phyloP scores from a whole-genome alignment of 2,113 vertebrate species.

The Potamarius usumacintae region DNA sequence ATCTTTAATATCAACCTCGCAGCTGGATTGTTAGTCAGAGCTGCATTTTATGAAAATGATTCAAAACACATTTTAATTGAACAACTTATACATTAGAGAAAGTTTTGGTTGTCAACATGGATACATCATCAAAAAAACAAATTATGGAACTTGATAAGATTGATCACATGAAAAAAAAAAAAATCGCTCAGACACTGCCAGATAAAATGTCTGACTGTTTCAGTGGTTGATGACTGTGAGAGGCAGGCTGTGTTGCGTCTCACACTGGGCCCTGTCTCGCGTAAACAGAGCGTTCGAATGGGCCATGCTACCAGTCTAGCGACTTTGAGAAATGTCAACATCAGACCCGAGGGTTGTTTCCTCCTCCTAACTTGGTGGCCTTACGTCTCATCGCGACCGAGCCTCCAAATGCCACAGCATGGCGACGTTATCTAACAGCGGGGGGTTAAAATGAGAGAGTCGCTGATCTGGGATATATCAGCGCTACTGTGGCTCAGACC shows the following conservation, averaged over 20 bases:
- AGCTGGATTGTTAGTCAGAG: not conserved
- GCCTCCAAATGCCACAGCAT: conserved; percentile 64
- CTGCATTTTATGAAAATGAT: not conserved
- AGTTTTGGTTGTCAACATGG: not conserved
- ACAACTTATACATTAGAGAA: not conserved
- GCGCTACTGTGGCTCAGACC: conserved; percentile 28
- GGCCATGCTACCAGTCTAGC: conserved; percentile 17
- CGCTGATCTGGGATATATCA: conserved; percentile 54
- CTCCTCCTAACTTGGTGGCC: conserved; percentile 46
- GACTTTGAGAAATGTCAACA: conserved; percentile 58
- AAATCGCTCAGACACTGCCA: not conserved
- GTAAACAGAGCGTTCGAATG: conserved; percentile 49
- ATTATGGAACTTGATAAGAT: not conserved
- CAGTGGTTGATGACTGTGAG: conserved; percentile 14
- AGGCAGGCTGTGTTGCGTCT: conserved; percentile 31
- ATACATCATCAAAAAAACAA: not conserved
- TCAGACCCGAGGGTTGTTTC: conserved; percentile 50
- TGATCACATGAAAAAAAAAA: not conserved
- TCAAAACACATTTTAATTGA: too few species aligned
- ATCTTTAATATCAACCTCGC: not conserved
- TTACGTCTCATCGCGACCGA: conserved; percentile 36
- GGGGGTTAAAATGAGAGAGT: conserved; percentile 50
- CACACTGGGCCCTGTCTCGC: conserved; percentile 29
- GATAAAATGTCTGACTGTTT: not conserved
- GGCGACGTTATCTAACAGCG: conserved; percentile 55